Percentiles rank a stretch among this genome's conserved stretches.
phyloP scores from a whole-genome alignment of 2,888 invertebrate genomes.

The Apamea monoglypha region DNA sequence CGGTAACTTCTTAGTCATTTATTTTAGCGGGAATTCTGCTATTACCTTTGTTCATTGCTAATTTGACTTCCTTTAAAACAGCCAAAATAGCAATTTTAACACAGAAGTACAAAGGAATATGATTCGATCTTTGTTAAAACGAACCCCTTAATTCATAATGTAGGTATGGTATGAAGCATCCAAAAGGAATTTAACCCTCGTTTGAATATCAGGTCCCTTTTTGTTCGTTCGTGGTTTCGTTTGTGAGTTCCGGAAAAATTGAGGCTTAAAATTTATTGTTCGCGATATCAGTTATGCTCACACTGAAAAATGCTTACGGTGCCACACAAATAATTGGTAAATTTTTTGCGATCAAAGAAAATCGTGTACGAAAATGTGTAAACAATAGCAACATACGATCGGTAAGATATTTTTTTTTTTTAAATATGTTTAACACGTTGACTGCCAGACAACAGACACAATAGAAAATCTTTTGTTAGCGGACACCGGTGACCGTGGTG shows the following conservation, averaged over 20 bases:
- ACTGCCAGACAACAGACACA: too few species aligned
- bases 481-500: too few species aligned
- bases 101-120: not conserved
- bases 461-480: too few species aligned
- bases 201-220: slow-evolving; percentile 22
- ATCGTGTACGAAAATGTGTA: not conserved
- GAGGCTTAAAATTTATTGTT: slow-evolving; percentile 7
- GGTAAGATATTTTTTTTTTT: too few species aligned
- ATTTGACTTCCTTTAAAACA: not conserved
- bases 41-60: too few species aligned
- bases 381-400: not conserved
- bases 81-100: not conserved
- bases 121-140: slow-evolving; percentile 18
- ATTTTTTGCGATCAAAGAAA: not conserved
- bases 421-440: too few species aligned
- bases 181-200: slow-evolving; percentile 10
- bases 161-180: not conserved
- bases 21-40: not conserved
- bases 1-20: not conserved
- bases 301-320: not conserved
- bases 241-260: not conserved
- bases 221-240: slow-evolving; percentile 8
- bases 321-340: not conserved
- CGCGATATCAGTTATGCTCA: not conserved
- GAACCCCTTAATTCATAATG: not conserved